These are phyloP conservation scores for Neodon shergylaensis DNA, from an alignment of 2,113 vertebrate genomes.

Conservation along the genomic window DNA sequence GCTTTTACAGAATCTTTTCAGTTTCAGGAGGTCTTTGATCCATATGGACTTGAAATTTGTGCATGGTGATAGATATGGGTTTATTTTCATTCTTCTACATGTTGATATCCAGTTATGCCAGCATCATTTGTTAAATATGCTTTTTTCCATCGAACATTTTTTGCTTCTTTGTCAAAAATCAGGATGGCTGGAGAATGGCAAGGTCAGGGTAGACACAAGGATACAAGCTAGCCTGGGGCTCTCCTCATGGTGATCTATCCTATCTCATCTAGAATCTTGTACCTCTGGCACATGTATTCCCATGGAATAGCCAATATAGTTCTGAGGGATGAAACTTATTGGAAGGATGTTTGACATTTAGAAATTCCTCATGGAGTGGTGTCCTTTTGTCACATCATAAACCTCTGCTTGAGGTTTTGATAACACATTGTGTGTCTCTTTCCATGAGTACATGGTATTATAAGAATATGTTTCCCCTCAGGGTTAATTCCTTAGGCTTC, in stretches of 20 bases:
- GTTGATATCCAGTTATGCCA: too few relatives aligned
- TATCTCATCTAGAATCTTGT: too few relatives aligned
- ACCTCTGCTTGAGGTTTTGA: not conserved
- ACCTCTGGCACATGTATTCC: not conserved
- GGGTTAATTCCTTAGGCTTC: not conserved
- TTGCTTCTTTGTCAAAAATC: too few relatives aligned
- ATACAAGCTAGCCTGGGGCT: not conserved
- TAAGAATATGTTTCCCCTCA: not conserved
- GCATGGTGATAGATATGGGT: too few relatives aligned
- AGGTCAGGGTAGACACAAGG: not conserved
- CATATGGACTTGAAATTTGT: too few relatives aligned
- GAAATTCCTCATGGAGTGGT: too few relatives aligned
- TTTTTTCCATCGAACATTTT: too few relatives aligned
- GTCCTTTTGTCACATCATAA: not conserved
- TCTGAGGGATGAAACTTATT: not conserved
- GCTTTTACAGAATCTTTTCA: too few relatives aligned
- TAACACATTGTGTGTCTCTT: not conserved
- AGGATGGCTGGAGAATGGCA: not conserved
- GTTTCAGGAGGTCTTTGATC: too few relatives aligned
- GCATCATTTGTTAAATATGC: too few relatives aligned
- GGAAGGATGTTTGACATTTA: not conserved
- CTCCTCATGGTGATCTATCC: not conserved
- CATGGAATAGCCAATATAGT: not conserved
- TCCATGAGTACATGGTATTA: too few relatives aligned
- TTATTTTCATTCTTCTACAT: too few relatives aligned